These are phyloP conservation scores for Natator depressus DNA, from an alignment of 2,113 vertebrate species.

Conservation along the genomic window DNA sequence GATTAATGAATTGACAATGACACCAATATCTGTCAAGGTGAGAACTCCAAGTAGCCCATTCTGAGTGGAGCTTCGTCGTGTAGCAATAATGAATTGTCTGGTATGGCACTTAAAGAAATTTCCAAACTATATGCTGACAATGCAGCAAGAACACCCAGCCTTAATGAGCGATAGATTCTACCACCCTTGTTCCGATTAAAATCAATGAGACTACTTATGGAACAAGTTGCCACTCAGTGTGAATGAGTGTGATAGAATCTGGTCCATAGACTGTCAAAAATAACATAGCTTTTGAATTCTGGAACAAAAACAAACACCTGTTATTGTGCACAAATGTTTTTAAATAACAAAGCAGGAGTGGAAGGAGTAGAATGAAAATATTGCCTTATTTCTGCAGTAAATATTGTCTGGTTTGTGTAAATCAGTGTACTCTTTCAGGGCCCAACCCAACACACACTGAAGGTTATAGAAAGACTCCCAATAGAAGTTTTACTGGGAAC, in stretches of 20 bases:
- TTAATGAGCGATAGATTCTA: not conserved
- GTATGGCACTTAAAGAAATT: not conserved
- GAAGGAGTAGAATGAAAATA: not conserved
- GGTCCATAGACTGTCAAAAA: not conserved
- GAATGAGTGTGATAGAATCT: not conserved
- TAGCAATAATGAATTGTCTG: not conserved
- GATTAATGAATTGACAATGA: not conserved
- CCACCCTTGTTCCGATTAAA: not conserved
- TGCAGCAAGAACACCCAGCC: not conserved
- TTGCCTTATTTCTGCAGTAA: not conserved
- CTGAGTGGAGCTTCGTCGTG: not conserved
- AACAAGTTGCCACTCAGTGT: not conserved
- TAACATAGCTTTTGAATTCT: not conserved
- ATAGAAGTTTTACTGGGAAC: not conserved
- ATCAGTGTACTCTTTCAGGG: not conserved
- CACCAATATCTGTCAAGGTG: not conserved
- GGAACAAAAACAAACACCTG: not conserved
- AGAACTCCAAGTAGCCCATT: not conserved
- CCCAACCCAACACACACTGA: not conserved
- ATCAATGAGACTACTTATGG: not conserved
- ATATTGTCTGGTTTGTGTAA: not conserved
- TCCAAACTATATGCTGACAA: not conserved
- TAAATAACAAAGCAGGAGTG: not conserved
- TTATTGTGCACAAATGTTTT: not conserved
- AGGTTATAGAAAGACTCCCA: rapidly evolving